Base-by-base conservation (phyloP, 2,888 invertebrate genomes). In the Pegoplata infirma region DNA sequence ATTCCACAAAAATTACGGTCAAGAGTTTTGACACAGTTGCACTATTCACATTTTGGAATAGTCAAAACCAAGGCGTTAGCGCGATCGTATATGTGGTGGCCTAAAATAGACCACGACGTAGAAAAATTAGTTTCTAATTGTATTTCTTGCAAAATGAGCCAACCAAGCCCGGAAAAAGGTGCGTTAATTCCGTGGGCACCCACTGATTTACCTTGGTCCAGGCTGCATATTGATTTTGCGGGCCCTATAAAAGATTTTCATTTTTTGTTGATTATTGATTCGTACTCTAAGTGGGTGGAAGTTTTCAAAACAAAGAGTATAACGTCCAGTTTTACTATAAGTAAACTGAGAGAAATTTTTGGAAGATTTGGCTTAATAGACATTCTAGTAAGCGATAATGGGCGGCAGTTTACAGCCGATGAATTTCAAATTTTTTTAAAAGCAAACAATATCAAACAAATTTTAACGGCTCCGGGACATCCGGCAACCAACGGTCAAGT, bases 251-350 rank as follows among this genome's bases (percentile, higher is more conserved):
- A n/a, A n/a, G n/a, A n/a, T n/a, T n/a, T n/a, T n/a, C n/a, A n/a
- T n/a, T n/a, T n/a, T n/a, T n/a, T n/a, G n/a, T n/a, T n/a, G n/a
- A n/a, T n/a, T n/a, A n/a, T n/a, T n/a, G n/a, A n/a, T n/a, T n/a
- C n/a, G n/a, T n/a, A n/a, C n/a, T n/a, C n/a, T n/a, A n/a, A n/a
- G n/a, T n/a, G n/a, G n/a, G n/a, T n/a, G n/a, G n/a, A n/a, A n/a
- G n/a, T n/a, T n/a, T n/a, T 80, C 68, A 76, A 80, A 36, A 82
- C 80, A 14, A 81, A 81, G 55, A 51, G 51, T 25, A 81, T 81
- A 17, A 81, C 78, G 5, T 58, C 80, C 16, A 51, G 44, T 10
- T 80, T 81, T 73, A 69, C 61, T 23, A 79, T 82, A 2, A 36
- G 25, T 2, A 77, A 69, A 69, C 63, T 80, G 25, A 17, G 68